A percentile compares a stretch with the other conserved stretches of the same genome.
Conservation (phyloP, 2,888 invertebrate genomes). For the Drosophila merina region DNA sequence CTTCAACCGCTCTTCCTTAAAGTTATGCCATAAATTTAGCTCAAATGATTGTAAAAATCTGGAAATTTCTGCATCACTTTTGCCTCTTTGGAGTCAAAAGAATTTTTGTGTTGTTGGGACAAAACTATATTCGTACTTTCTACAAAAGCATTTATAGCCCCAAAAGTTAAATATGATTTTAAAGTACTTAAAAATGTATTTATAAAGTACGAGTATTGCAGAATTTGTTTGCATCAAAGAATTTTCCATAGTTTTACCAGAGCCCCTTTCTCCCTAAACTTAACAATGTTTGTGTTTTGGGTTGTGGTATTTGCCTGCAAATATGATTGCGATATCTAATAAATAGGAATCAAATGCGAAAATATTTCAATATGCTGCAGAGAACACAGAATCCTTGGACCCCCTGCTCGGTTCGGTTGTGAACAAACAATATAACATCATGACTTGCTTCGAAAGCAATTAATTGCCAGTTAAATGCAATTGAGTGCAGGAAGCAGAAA, state of each 20-base stretch:
- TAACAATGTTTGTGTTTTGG: neutral
- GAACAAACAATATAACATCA: conserved; percentile 8
- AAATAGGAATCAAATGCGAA: neutral
- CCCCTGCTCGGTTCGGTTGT: neutral
- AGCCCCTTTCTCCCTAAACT: neutral
- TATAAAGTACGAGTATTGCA: neutral
- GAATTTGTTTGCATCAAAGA: conserved; percentile 1
- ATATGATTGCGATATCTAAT: neutral
- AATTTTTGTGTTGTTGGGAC: conserved; percentile 1
- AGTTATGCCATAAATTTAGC: conserved; percentile 27
- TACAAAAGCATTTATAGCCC: neutral
- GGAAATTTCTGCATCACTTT: conserved; percentile 5
- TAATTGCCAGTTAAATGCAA: conserved; percentile 59
- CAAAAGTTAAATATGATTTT: neutral
- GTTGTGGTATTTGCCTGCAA: neutral
- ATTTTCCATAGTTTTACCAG: conserved; percentile 2
- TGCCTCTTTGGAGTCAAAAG: neutral
- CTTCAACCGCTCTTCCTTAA: conserved; percentile 27
- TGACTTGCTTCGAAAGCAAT: conserved; percentile 33
- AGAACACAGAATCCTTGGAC: neutral
- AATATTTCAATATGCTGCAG: neutral
- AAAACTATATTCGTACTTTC: neutral
- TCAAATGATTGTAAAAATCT: conserved; percentile 44
- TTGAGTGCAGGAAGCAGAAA: conserved; percentile 31
- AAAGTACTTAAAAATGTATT: neutral